Percentiles rank a stretch among this genome's conserved stretches.
These are phyloP conservation scores for Hepsetus odoe DNA, from an alignment of 2,113 vertebrate species.

Conservation along the genomic window DNA sequence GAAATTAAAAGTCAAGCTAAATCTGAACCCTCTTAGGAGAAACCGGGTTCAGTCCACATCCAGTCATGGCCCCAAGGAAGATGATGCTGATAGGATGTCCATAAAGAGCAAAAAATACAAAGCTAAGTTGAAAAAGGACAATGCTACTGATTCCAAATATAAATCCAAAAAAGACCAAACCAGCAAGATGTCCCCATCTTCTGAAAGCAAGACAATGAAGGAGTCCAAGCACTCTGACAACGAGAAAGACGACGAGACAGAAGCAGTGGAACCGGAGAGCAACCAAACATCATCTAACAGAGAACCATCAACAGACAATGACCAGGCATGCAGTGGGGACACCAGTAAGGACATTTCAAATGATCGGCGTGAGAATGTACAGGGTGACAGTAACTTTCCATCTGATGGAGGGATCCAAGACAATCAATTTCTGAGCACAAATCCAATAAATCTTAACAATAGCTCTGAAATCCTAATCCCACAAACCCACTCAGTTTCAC, in stretches of 20 bases:
- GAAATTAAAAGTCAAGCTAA: slow-evolving; percentile 77
- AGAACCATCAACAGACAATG: not conserved
- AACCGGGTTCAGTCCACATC: slow-evolving; percentile 75
- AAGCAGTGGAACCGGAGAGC: not conserved
- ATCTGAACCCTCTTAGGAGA: slow-evolving; percentile 77
- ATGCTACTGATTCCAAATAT: not conserved
- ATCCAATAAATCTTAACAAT: not conserved
- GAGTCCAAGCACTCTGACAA: not conserved
- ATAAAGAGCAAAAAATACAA: slow-evolving; percentile 54
- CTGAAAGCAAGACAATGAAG: not conserved
- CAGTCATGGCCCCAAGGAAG: slow-evolving; percentile 37
- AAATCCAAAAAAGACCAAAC: not conserved
- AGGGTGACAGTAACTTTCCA: not conserved
- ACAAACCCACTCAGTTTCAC: not conserved
- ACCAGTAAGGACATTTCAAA: not conserved
- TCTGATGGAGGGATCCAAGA: not conserved
- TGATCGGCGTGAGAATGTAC: no score
- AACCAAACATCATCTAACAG: not conserved
- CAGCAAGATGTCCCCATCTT: not conserved
- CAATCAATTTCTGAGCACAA: not conserved
- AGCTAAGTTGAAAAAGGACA: not conserved
- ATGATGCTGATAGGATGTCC: slow-evolving; percentile 48
- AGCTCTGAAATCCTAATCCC: not conserved
- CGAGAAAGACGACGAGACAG: not conserved
- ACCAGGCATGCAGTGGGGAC: slow-evolving; percentile 1